Conservation (phyloP, 2,888 invertebrate species). For the Heliconius ethilla region DNA sequence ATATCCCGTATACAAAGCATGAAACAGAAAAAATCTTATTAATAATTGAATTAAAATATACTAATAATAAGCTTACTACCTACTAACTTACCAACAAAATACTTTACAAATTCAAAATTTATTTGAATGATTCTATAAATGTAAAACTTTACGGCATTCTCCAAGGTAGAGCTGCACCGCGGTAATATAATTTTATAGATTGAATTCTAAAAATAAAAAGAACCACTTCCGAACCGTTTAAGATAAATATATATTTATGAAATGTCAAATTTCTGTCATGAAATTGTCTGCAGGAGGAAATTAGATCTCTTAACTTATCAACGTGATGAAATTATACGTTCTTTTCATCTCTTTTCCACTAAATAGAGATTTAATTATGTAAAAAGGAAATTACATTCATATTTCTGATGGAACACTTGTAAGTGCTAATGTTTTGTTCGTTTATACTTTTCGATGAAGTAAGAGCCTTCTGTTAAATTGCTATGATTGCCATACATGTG, state of each 20-base stretch:
- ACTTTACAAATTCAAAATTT: too few relatives aligned
- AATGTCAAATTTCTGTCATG: constrained; percentile 64
- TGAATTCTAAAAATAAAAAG: background rate
- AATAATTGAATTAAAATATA: too few relatives aligned
- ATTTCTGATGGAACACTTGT: background rate
- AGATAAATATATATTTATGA: constrained; percentile 48
- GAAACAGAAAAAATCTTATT: too few relatives aligned
- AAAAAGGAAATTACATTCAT: background rate
- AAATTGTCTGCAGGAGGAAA: constrained; percentile 66
- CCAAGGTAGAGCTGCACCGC: background rate
- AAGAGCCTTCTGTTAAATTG: background rate
- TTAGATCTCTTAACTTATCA: constrained; percentile 68
- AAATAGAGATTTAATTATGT: constrained; percentile 7
- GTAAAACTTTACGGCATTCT: background rate
- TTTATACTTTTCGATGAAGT: background rate
- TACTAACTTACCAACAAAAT: background rate
- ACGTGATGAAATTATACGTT: constrained; percentile 61
- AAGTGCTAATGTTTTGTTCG: background rate
- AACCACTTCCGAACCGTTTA: background rate
- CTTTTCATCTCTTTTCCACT: constrained; percentile 54
- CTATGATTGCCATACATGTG: too few relatives aligned
- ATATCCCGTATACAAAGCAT: background rate
- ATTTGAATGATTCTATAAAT: background rate
- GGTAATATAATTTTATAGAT: background rate
- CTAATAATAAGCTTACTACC: too few relatives aligned